A percentile compares a stretch with the other conserved stretches of the same genome.
Evolutionary conservation across 2,888 invertebrate species (phyloP).

Genomic region (Microdon myrmicae): DNA sequence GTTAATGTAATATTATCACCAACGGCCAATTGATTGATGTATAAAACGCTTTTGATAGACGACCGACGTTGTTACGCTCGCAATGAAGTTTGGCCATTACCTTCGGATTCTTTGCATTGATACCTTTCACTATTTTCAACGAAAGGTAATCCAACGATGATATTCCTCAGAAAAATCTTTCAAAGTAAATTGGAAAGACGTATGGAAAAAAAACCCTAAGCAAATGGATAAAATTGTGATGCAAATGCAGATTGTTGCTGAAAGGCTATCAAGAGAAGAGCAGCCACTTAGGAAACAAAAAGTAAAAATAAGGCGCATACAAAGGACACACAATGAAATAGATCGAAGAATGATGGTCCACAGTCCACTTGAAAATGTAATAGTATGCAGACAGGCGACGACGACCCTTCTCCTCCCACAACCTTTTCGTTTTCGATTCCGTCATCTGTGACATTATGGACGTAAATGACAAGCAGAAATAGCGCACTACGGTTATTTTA

Average conservation of each 20-base stretch:
- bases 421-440: too few species aligned
- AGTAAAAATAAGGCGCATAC: background rate
- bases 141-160: too few species aligned
- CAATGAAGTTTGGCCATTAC: constrained; percentile 3
- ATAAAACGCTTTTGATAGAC: too few species aligned
- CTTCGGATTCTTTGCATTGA: constrained; percentile 3
- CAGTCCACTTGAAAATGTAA: constrained; percentile 21
- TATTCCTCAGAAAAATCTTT: constrained; percentile 13
- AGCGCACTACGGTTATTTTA: constrained; percentile 6
- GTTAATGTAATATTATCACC: too few species aligned
- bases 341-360: constrained; percentile 13
- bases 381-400: constrained; percentile 34
- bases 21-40: too few species aligned
- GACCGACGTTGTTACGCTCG: too few species aligned
- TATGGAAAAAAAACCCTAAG: constrained; percentile 8
- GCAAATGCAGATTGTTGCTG: too few species aligned
- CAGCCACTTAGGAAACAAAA: background rate
- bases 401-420: too few species aligned
- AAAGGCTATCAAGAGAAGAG: constrained; percentile 5
- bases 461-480: too few species aligned
- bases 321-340: constrained; percentile 7
- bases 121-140: background rate
- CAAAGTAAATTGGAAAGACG: constrained; percentile 1
- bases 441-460: too few species aligned
- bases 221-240: constrained; percentile 45